Base-by-base conservation (phyloP, 1,140 invertebrate species). In the Popillia japonica region DNA sequence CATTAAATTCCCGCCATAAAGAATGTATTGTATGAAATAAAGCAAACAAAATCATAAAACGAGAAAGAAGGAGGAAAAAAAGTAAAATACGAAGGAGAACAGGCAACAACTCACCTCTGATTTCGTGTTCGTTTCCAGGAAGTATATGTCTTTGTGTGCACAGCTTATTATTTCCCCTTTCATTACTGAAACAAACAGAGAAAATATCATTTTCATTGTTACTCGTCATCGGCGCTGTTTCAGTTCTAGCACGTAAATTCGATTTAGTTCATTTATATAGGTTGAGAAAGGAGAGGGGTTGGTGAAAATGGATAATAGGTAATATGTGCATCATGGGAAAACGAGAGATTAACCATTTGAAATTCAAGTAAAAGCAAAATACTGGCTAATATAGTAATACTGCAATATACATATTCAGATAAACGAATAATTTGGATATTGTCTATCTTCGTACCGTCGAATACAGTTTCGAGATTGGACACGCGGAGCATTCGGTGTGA, bases 91-190 rank as follows among this genome's bases (percentile, higher is more conserved):
- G 6, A 34, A 78, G 40, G 42, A 20, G 14, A 74, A 8, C 17
- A 34, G 42, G 40, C 14, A 41, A 77, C 64, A 34, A 77, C 75
- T 84, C 83, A 85, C 85, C 84, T 86, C 84, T 48, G 82, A 82
- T 83, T 85, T 86, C 77, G 84, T 82, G 78, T 85, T 84, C 40
- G 84, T 84, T 78, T 86, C 84, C 80, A 86, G 77, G 80, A 84
- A 86, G 80, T 86, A 86, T 75, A 86, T 86, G 79, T 86, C 85
- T 77, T 85, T 85, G 80, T 86, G 85, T 20, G 83, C 79, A 78
- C 82, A 86, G 81, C 82, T 84, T 77, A 85, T 85, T 78, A 85
- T 83, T 81, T 84, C 83, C 68, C 84, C 85, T 83, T 85, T 86
- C 85, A 86, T 86, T 78, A 82, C 83, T 85, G 82, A 59, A 83